Conservation (phyloP, 2,797 vertebrate genomes). For the Cuniculus paca region DNA sequence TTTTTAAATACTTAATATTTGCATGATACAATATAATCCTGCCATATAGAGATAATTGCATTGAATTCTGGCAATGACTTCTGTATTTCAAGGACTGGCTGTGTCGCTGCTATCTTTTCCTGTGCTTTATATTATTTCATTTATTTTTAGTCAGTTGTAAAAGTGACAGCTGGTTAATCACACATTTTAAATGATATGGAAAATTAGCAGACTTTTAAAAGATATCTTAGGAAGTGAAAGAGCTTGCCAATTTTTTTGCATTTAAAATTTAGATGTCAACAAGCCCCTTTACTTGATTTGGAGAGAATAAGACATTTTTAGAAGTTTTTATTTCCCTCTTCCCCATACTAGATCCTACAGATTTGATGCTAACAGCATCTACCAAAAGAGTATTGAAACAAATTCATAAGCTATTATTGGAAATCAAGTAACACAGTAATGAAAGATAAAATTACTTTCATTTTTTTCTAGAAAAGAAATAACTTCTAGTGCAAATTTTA, state of each 20-base stretch:
- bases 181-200: not conserved
- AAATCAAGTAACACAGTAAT: not conserved
- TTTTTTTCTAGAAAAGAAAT: not conserved
- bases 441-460: not conserved
- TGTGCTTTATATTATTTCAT: not conserved
- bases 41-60: not conserved
- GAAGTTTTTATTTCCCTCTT: not conserved
- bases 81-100: not conserved
- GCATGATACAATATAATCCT: not conserved
- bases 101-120: not conserved
- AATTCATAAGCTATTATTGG: not conserved
- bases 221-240: not conserved
- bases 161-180: constrained; percentile 14
- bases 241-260: not conserved
- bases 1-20: not conserved
- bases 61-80: not conserved
- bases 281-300: not conserved
- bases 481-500: not conserved
- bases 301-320: not conserved
- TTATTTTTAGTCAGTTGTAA: not conserved
- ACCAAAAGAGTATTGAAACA: not conserved
- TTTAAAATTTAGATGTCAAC: not conserved
- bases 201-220: constrained; percentile 2
- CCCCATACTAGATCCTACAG: not conserved
- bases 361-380: not conserved